Conservation (phyloP, 2,113 vertebrate species). For the Anolis sagrei region DNA sequence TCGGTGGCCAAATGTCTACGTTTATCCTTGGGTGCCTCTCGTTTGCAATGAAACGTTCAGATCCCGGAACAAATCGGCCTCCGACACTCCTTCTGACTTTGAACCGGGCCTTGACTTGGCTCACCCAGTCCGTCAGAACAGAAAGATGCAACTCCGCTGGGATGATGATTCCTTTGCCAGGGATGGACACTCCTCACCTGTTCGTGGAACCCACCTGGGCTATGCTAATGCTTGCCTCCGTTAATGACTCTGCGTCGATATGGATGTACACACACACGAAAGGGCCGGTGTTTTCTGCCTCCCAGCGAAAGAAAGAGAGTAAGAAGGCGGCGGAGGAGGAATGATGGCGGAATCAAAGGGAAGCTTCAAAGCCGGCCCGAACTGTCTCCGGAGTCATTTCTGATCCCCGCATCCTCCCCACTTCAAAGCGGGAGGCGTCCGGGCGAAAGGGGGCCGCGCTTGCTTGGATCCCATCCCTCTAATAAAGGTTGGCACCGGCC, state of each 20-base stretch:
- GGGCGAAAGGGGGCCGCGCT: slow-evolving; percentile 77
- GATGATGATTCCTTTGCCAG: too few relatives aligned
- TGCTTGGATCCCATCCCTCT: slow-evolving; percentile 91
- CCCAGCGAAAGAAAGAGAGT: slow-evolving; percentile 74
- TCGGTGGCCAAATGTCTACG: too few relatives aligned
- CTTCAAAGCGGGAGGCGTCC: slow-evolving; percentile 93
- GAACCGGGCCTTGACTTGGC: slow-evolving; percentile 34
- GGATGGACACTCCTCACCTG: background rate
- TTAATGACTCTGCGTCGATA: slow-evolving; percentile 82
- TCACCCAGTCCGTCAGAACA: background rate
- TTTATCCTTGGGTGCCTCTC: too few relatives aligned
- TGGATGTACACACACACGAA: slow-evolving; percentile 17
- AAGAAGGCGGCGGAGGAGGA: slow-evolving; percentile 49
- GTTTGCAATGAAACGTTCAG: slow-evolving; percentile 16
- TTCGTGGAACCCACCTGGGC: slow-evolving; percentile 70
- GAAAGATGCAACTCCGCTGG: too few relatives aligned
- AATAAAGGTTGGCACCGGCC: slow-evolving; percentile 97
- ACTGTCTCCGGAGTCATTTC: slow-evolving; percentile 96
- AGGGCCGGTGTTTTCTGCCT: slow-evolving; percentile 80
- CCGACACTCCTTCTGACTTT: slow-evolving; percentile 16
- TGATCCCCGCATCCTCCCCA: slow-evolving; percentile 92
- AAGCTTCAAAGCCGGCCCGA: slow-evolving; percentile 95
- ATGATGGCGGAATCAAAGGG: slow-evolving; percentile 90
- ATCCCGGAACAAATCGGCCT: slow-evolving; percentile 43
- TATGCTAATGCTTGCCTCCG: slow-evolving; percentile 77